These are phyloP conservation scores for Gopherus flavomarginatus DNA, from an alignment of 2,113 vertebrate genomes.

Conservation along the genomic window DNA sequence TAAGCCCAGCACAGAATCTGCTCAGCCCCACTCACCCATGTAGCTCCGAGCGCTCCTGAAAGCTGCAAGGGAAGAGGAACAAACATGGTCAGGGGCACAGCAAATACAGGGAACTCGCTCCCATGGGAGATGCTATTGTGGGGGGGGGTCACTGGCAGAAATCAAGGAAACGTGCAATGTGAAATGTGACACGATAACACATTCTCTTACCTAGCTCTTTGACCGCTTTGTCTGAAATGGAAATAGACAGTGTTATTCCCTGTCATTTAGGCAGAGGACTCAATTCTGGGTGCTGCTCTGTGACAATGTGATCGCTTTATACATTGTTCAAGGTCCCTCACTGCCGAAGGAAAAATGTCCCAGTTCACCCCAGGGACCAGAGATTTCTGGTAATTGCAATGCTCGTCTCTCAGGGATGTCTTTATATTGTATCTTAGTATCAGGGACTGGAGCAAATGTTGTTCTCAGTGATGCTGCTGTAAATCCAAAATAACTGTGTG, in stretches of 20 bases:
- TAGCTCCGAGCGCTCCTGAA: no score
- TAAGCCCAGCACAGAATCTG: no score
- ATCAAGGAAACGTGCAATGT: neutral
- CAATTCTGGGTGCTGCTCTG: neutral
- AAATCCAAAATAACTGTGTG: neutral
- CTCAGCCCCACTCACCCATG: no score
- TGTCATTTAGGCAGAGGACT: neutral
- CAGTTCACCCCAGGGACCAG: neutral
- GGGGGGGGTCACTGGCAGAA: no score
- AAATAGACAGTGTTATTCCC: neutral
- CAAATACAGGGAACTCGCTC: no score
- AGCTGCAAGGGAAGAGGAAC: no score
- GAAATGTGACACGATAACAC: neutral
- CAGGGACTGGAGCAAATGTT: neutral
- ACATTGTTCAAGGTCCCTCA: neutral
- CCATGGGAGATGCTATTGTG: no score
- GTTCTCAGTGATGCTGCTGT: neutral
- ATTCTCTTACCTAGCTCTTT: neutral
- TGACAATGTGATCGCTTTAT: rapidly evolving
- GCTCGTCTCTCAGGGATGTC: neutral
- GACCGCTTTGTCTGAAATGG: neutral
- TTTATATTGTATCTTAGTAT: neutral
- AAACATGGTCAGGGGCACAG: no score
- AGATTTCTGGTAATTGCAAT: no score
- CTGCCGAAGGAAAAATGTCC: neutral